Evolutionary conservation across 2,113 vertebrate species (phyloP).

Genomic region (Ceuthmochares aereus): DNA sequence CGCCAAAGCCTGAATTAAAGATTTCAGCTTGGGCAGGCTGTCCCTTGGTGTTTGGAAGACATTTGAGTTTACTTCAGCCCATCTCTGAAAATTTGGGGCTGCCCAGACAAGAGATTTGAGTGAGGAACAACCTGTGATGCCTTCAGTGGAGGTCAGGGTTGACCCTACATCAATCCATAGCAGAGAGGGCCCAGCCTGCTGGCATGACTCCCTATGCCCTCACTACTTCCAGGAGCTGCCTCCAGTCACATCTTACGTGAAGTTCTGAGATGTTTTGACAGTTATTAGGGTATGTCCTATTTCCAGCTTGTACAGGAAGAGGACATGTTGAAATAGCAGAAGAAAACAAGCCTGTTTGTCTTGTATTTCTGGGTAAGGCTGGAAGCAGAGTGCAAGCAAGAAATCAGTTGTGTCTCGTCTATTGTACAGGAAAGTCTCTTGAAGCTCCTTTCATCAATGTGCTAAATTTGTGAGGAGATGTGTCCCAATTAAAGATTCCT

Average conservation of each 20-base stretch:
- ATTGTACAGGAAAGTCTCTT: background rate
- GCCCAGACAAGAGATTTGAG: background rate
- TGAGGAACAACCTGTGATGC: background rate
- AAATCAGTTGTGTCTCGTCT: constrained; percentile 38
- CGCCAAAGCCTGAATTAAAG: background rate
- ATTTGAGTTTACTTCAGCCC: fast-evolving
- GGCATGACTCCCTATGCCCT: background rate
- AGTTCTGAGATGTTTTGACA: constrained; percentile 20
- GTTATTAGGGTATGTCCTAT: constrained; percentile 32
- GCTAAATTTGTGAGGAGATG: background rate
- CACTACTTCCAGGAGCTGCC: background rate
- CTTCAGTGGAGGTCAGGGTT: background rate
- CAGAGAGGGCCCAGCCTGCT: background rate
- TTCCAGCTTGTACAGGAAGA: constrained; percentile 8
- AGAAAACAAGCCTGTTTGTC: constrained; percentile 55
- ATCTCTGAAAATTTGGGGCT: background rate
- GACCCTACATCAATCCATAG: background rate
- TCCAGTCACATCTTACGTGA: background rate
- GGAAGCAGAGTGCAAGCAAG: constrained; percentile 30
- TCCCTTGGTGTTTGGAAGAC: background rate
- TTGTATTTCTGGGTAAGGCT: constrained; percentile 58
- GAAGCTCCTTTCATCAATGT: fast-evolving
- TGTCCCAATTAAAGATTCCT: background rate
- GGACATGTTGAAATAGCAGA: constrained; percentile 47
- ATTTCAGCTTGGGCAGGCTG: background rate